Conservation (phyloP, 2,797 vertebrate species). For the Phataginus tetradactyla region DNA sequence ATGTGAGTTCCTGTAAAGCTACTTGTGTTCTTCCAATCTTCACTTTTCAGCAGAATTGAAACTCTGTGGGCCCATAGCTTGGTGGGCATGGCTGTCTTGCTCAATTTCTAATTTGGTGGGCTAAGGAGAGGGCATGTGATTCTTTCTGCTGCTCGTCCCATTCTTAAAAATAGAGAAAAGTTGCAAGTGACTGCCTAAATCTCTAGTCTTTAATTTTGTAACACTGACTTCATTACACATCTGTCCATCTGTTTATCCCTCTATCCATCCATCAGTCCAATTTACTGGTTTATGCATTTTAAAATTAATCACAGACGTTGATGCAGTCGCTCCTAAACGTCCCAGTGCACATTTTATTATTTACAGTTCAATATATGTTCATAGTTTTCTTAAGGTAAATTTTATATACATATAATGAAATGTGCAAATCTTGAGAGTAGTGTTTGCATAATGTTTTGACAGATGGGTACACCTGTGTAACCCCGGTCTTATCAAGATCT, state of each 20-base stretch:
- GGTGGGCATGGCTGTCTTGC: not conserved
- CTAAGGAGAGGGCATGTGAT: not conserved
- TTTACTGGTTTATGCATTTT: not conserved
- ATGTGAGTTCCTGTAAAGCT: constrained; percentile 66
- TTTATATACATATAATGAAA: not conserved
- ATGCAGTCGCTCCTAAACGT: not conserved
- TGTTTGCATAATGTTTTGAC: constrained; percentile 45
- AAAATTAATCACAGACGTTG: not conserved
- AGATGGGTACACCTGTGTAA: not conserved
- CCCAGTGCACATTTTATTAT: not conserved
- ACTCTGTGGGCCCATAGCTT: not conserved
- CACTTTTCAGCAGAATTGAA: not conserved
- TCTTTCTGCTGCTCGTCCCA: not conserved
- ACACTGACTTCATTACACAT: not conserved
- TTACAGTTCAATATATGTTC: not conserved
- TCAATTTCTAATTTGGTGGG: not conserved
- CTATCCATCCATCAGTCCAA: not conserved
- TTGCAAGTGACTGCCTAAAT: not conserved
- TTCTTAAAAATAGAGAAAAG: not conserved
- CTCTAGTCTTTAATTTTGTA: not conserved
- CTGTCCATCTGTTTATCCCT: not conserved
- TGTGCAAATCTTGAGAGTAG: not conserved
- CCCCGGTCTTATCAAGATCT: not conserved
- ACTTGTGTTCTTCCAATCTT: not conserved
- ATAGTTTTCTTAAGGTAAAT: constrained; percentile 16